Evolutionary conservation across 2,888 invertebrate genomes (phyloP).

Genomic region (Drosophila diplacantha): DNA sequence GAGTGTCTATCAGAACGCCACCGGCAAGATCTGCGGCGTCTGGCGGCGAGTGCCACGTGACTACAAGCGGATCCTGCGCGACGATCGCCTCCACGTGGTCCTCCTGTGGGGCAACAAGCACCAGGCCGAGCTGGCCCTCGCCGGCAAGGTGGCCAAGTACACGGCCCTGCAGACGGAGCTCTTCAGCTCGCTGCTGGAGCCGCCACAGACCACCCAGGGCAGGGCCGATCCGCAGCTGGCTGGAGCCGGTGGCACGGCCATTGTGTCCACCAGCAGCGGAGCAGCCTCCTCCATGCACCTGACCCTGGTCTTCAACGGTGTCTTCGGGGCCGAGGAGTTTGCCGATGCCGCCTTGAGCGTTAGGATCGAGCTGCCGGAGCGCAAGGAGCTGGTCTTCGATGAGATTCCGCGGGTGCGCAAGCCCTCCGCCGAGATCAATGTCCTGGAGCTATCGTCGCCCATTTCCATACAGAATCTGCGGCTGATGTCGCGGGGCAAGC

Average conservation of each 20-base stretch:
- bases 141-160: conserved; percentile 86
- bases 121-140: conserved; percentile 84
- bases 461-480: conserved; percentile 87
- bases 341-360: conserved; percentile 84
- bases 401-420: conserved; percentile 85
- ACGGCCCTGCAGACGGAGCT: conserved; percentile 88
- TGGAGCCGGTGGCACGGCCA: conserved; percentile 89
- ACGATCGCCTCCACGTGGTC: conserved; percentile 88
- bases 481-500: conserved; percentile 86
- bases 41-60: conserved; percentile 92
- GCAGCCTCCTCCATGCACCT: conserved; percentile 89
- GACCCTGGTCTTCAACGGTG: conserved; percentile 89
- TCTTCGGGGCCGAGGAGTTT: conserved; percentile 83
- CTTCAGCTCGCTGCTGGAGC: conserved; percentile 87
- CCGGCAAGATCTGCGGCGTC: conserved; percentile 92
- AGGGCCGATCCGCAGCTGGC: conserved; percentile 80
- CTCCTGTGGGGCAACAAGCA: conserved; percentile 87
- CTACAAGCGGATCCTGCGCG: conserved; percentile 87
- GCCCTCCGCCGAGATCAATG: conserved; percentile 86
- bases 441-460: conserved; percentile 87
- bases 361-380: conserved; percentile 84
- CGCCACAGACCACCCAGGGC: conserved; percentile 79
- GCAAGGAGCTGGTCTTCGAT: conserved; percentile 85
- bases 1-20: conserved; percentile 89
- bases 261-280: conserved; percentile 88